A percentile compares a stretch with the other conserved stretches of the same genome.
Evolutionary conservation across 2,797 vertebrate species (phyloP).

Genomic region (Urosaurus nigricauda): DNA sequence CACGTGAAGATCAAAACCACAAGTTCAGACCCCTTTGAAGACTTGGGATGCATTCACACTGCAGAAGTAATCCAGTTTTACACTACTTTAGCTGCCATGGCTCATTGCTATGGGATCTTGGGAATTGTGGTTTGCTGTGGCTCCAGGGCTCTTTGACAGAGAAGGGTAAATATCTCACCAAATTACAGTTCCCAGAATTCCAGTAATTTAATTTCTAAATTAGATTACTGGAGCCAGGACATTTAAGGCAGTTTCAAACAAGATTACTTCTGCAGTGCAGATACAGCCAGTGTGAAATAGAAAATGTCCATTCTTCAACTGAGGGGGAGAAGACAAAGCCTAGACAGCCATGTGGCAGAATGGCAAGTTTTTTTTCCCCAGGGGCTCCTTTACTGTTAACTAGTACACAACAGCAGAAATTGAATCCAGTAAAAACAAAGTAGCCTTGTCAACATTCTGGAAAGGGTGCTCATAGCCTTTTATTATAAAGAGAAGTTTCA

Average conservation of each 20-base stretch:
- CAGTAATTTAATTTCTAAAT: too few species aligned
- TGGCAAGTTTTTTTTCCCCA: neutral
- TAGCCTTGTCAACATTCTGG: neutral
- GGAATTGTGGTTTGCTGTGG: too few species aligned
- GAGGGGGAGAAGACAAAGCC: neutral
- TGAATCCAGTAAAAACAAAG: neutral
- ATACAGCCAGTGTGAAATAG: neutral
- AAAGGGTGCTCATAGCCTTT: neutral
- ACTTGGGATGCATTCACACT: too few species aligned
- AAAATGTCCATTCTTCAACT: neutral
- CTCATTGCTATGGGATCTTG: too few species aligned
- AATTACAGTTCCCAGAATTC: too few species aligned
- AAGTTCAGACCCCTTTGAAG: neutral
- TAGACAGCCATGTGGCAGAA: fast-evolving
- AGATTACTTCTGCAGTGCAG: too few species aligned
- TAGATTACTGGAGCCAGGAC: too few species aligned
- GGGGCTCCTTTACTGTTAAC: neutral
- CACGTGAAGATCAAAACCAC: neutral
- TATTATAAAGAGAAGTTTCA: neutral
- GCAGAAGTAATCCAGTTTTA: too few species aligned
- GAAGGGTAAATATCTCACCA: too few species aligned
- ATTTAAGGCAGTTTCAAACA: too few species aligned
- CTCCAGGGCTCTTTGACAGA: too few species aligned
- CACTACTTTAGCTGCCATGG: too few species aligned
- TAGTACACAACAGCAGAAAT: neutral